phyloP scores from a whole-genome alignment of 2,113 vertebrate species.

The Gavia stellata region DNA sequence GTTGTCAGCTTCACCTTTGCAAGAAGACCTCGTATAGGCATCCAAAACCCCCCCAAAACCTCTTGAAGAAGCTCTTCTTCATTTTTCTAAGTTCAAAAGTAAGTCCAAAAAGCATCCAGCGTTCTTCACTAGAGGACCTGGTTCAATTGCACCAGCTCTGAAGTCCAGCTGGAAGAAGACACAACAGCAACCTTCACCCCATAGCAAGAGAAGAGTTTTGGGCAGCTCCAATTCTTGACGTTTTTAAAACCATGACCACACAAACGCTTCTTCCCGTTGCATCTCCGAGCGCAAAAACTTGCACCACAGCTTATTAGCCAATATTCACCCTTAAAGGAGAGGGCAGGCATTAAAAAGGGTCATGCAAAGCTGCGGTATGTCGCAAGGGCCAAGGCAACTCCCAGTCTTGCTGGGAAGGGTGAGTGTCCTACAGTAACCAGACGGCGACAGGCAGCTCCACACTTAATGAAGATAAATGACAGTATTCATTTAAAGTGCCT shows the following conservation, averaged over 20 bases:
- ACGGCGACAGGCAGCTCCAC: neutral
- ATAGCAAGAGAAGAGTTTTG: neutral
- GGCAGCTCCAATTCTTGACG: neutral
- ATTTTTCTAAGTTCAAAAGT: neutral
- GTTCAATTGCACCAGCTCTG: no score
- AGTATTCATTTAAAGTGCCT: neutral
- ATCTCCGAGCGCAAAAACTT: neutral
- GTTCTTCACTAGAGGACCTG: neutral
- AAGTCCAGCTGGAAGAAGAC: neutral
- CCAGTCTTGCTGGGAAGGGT: neutral
- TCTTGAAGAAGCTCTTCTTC: neutral
- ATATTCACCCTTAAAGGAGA: neutral
- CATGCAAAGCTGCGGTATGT: accelerated
- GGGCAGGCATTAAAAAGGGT: neutral
- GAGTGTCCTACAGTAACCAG: neutral
- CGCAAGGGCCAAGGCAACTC: neutral
- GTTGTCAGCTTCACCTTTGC: neutral
- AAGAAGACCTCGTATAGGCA: neutral
- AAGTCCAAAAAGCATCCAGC: neutral
- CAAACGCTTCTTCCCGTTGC: neutral
- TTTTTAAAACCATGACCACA: neutral
- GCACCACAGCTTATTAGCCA: neutral
- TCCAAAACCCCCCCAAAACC: neutral
- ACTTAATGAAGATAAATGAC: neutral
- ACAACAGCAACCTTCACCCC: no score